phyloP scores from a whole-genome alignment of 2,888 invertebrate species.

The Agapetus fuscipes region DNA sequence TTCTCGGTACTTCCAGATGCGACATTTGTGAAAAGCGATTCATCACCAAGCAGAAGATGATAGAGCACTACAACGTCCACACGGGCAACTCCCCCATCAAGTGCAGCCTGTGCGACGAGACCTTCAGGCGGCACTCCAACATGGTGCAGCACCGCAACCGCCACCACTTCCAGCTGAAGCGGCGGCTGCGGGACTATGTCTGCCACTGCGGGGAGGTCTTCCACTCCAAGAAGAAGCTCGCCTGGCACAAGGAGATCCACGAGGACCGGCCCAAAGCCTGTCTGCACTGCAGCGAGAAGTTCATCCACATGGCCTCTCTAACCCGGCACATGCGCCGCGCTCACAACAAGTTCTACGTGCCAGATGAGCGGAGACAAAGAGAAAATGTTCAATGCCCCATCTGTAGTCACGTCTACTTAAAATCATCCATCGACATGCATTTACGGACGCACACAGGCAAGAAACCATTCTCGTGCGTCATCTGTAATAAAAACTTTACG shows the following conservation, averaged over 20 bases:
- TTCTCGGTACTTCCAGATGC: constrained; percentile 55
- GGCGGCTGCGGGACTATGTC: constrained; percentile 58
- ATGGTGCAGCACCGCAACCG: constrained; percentile 75
- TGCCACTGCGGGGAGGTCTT: constrained; percentile 74
- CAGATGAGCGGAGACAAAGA: constrained; percentile 47
- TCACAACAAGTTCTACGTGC: constrained; percentile 67
- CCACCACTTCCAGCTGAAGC: constrained; percentile 64
- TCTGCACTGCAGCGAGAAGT: constrained; percentile 76
- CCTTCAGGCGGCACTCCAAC: constrained; percentile 75
- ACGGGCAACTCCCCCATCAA: constrained; percentile 73
- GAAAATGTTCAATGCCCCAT: constrained; percentile 71
- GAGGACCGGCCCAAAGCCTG: constrained; percentile 75
- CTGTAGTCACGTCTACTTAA: constrained; percentile 67
- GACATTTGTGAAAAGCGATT: constrained; percentile 75
- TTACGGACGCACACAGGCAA: constrained; percentile 69
- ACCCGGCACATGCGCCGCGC: constrained; percentile 74
- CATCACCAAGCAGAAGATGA: constrained; percentile 69
- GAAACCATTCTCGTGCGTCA: constrained; percentile 67
- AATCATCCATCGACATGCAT: constrained; percentile 70
- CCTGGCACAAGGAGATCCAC: constrained; percentile 82
- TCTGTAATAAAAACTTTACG: constrained; percentile 78
- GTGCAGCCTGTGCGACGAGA: constrained; percentile 69
- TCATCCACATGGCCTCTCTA: constrained; percentile 73
- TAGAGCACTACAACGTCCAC: constrained; percentile 75
- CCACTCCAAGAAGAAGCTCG: constrained; percentile 73